These are phyloP conservation scores for Porites lutea DNA, from an alignment of 64 coral and sea anemone genomes.

Conservation along the genomic window DNA sequence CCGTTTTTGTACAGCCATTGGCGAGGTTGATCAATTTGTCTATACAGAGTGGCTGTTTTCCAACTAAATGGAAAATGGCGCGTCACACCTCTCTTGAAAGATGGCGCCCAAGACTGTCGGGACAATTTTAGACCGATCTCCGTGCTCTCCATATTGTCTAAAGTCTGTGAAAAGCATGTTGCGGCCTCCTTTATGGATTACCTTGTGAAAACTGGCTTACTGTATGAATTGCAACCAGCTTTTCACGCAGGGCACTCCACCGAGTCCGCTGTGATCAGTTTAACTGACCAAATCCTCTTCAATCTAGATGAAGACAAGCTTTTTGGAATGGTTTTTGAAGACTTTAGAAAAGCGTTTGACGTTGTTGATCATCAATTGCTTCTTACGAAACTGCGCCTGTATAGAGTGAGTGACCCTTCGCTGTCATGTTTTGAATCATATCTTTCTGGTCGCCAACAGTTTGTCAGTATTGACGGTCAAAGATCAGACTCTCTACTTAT, in stretches of 20 bases:
- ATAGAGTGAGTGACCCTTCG: not conserved
- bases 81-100: conserved; percentile 73
- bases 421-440: conserved; percentile 54
- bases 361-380: too few relatives aligned
- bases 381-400: too few relatives aligned
- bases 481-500: not conserved
- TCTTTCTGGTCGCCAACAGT: not conserved
- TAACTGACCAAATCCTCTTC: conserved; percentile 61
- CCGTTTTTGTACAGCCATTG: too few relatives aligned
- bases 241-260: not conserved
- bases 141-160: not conserved
- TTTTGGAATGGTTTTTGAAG: conserved; percentile 64
- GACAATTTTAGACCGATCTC: conserved; percentile 72
- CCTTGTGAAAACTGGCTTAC: conserved; percentile 36
- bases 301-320: not conserved
- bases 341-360: conserved; percentile 41
- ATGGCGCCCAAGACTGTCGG: conserved; percentile 14
- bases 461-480: too few relatives aligned
- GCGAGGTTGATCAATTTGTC: too few relatives aligned
- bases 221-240: conserved; percentile 55
- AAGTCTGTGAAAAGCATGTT: conserved; percentile 74
- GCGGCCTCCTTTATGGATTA: conserved; percentile 36
- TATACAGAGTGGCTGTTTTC: conserved; percentile 17
- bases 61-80: conserved; percentile 69
- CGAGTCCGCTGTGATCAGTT: conserved; percentile 55